phyloP scores from a whole-genome alignment of 2,797 vertebrate species.

The Danio choprae region DNA sequence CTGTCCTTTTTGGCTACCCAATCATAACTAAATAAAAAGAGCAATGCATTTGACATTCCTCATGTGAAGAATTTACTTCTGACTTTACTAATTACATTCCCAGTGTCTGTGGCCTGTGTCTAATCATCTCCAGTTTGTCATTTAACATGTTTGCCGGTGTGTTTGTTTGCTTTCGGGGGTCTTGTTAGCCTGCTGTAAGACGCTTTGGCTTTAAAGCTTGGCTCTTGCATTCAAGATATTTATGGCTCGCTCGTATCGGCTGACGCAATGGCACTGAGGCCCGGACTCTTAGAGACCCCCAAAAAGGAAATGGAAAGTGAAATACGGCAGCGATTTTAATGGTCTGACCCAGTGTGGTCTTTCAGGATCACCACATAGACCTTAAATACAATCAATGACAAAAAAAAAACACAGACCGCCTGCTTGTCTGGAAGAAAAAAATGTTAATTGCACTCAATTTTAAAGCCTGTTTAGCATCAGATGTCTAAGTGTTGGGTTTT shows the following conservation, averaged over 20 bases:
- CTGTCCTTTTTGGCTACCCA: background rate
- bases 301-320: conserved; percentile 76
- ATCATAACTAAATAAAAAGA: background rate
- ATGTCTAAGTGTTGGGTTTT: background rate
- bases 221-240: conserved; percentile 79
- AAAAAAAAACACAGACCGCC: background rate
- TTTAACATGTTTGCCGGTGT: conserved; percentile 22
- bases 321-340: conserved; percentile 63
- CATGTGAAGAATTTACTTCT: background rate
- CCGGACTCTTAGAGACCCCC: conserved; percentile 62
- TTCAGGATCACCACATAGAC: conserved; percentile 4
- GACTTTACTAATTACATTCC: background rate
- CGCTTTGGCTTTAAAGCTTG: conserved; percentile 66
- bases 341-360: conserved; percentile 52
- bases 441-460: background rate
- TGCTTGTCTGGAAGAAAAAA: background rate
- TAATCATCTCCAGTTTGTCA: background rate
- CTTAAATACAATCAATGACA: background rate
- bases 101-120: background rate
- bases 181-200: conserved; percentile 1
- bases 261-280: conserved; percentile 72
- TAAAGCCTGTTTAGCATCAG: background rate
- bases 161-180: conserved; percentile 22
- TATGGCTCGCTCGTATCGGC: conserved; percentile 77
- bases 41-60: background rate